Conservation (phyloP, 2,888 invertebrate species). For the Scrobipalpa atriplicella region DNA sequence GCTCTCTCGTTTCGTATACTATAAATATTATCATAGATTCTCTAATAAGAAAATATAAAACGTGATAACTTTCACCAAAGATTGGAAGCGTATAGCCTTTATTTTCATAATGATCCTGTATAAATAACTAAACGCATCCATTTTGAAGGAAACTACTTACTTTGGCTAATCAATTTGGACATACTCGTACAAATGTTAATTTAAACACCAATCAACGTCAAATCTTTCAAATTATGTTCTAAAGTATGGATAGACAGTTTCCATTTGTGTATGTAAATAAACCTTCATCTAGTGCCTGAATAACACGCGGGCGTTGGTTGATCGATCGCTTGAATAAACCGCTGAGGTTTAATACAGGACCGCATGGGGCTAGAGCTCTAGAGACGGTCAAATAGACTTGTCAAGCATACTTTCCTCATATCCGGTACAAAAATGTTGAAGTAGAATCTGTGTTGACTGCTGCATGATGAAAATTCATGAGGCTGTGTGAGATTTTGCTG, state of each 20-base stretch:
- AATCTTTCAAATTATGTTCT: background rate
- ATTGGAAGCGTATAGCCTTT: too few species aligned
- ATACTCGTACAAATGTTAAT: background rate
- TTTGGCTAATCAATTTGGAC: background rate
- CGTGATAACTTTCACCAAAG: background rate
- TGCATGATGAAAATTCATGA: background rate
- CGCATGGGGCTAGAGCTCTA: background rate
- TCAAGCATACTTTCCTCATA: background rate
- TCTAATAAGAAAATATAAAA: background rate
- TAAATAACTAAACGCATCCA: background rate
- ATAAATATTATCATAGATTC: background rate
- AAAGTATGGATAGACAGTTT: background rate
- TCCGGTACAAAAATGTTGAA: too few species aligned
- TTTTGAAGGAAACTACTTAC: background rate
- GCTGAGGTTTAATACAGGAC: constrained; percentile 19
- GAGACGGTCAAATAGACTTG: constrained; percentile 2
- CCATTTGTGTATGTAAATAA: constrained; percentile 17
- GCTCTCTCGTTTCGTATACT: background rate
- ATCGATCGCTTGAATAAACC: constrained; percentile 21
- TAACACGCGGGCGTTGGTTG: constrained; percentile 9
- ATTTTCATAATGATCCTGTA: background rate
- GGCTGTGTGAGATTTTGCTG: background rate
- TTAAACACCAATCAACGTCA: background rate
- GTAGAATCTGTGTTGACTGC: background rate
- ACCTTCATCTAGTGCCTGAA: constrained; percentile 19